A percentile compares a stretch with the other conserved stretches of the same genome.
Evolutionary conservation across 1,140 invertebrate species (phyloP).

Genomic region (Helicoverpa zea): DNA sequence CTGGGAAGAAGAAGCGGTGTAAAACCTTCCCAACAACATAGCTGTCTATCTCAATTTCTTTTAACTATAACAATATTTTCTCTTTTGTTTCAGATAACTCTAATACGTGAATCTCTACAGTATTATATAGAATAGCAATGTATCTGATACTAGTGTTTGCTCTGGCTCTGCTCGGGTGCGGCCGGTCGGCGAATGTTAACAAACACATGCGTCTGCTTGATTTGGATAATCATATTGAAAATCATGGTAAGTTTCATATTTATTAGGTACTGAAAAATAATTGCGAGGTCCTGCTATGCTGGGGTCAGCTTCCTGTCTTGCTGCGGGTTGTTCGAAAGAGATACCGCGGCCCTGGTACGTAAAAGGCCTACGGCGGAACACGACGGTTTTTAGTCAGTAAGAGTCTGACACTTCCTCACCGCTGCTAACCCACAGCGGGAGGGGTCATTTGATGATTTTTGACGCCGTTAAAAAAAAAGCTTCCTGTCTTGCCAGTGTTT

Average conservation of each 20-base stretch:
- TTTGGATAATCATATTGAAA: conserved; percentile 68
- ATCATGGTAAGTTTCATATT: conserved; percentile 64
- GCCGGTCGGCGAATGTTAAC: conserved; percentile 65
- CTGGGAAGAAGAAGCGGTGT: no score
- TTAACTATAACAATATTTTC: conserved; percentile 23
- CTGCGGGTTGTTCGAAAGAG: no score
- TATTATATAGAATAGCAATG: conserved; percentile 65
- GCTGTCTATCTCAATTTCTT: no score
- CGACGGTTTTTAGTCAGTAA: no score
- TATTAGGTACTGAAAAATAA: not conserved
- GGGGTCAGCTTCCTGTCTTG: not conserved
- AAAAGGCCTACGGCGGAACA: no score
- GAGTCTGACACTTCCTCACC: no score
- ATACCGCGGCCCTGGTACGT: no score
- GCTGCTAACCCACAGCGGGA: no score
- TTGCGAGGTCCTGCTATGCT: no score
- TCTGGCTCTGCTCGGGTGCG: conserved; percentile 65
- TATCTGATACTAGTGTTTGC: conserved; percentile 69
- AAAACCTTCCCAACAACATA: no score
- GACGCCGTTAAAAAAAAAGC: no score
- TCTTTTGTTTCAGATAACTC: conserved; percentile 62
- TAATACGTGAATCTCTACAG: conserved; percentile 70
- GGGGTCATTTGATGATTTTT: no score
- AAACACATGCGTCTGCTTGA: conserved; percentile 72
- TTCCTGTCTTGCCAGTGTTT: not conserved